Evolutionary conservation across 2,797 vertebrate genomes (phyloP).

Genomic region (Mormyrus proboscirostris): DNA sequence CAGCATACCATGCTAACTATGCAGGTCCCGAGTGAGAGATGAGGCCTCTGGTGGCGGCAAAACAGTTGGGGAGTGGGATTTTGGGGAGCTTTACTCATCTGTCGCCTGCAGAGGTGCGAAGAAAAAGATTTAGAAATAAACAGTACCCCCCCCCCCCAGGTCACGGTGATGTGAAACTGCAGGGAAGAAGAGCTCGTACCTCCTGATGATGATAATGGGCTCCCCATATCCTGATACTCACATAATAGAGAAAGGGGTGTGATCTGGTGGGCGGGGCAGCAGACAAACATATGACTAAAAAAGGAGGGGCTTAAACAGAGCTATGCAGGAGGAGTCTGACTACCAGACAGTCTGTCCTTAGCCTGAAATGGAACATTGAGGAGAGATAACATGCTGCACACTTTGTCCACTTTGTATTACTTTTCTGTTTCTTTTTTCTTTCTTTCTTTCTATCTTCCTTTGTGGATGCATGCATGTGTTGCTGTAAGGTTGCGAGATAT

Average conservation of each 20-base stretch:
- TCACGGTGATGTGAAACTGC: not conserved
- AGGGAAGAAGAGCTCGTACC: not conserved
- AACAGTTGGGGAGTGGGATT: not conserved
- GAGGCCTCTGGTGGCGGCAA: not conserved
- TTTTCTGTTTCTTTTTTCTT: not conserved
- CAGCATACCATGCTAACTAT: not conserved
- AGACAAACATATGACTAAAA: not conserved
- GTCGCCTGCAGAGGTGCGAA: not conserved
- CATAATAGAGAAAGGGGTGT: not conserved
- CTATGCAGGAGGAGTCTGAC: not conserved
- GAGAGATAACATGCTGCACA: not conserved
- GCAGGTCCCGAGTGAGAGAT: not conserved
- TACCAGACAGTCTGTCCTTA: not conserved
- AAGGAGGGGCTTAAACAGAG: not conserved
- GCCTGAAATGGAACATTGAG: not conserved
- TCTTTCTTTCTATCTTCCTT: not conserved
- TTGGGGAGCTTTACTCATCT: not conserved
- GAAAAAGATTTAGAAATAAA: not conserved
- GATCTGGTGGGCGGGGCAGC: not conserved
- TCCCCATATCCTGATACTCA: not conserved
- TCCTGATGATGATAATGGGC: not conserved
- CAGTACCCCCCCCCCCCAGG: not conserved
- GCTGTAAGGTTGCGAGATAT: not conserved
- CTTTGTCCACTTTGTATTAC: not conserved
- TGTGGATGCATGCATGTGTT: not conserved